These are phyloP conservation scores for Rhabdomys pumilio DNA, from an alignment of 2,797 vertebrate genomes.

Conservation along the genomic window DNA sequence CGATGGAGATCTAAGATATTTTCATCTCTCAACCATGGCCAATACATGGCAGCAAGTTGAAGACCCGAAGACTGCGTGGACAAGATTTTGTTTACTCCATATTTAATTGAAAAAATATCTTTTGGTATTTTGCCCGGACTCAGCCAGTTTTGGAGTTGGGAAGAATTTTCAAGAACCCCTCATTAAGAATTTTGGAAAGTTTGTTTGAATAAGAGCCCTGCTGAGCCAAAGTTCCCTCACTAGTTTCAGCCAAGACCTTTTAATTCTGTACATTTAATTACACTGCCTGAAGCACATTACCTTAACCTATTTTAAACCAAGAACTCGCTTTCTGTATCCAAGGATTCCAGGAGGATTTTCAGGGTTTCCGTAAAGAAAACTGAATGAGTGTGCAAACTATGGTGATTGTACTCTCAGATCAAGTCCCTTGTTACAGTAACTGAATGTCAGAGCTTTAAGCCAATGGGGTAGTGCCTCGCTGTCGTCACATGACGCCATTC, in stretches of 20 bases:
- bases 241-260: conserved; percentile 42
- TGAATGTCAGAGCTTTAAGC: conserved; percentile 35
- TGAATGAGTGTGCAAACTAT: not conserved
- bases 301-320: conserved; percentile 56
- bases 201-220: conserved; percentile 49
- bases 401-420: conserved; percentile 13
- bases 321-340: conserved; percentile 3
- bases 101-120: conserved; percentile 63
- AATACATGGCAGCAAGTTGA: conserved; percentile 46
- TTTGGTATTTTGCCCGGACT: conserved; percentile 1
- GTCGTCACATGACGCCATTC: conserved; percentile 7
- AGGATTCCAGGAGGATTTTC: not conserved
- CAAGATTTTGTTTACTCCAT: not conserved
- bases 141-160: conserved; percentile 32
- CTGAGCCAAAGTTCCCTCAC: conserved; percentile 12
- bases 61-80: conserved; percentile 29
- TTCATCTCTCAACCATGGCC: not conserved
- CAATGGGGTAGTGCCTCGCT: not conserved
- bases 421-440: not conserved
- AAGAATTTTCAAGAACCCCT: conserved; percentile 60
- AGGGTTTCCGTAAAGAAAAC: conserved; percentile 49
- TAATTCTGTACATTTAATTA: conserved; percentile 19
- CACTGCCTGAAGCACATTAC: not conserved
- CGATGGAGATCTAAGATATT: not conserved
- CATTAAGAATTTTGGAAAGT: conserved; percentile 27